phyloP scores from a whole-genome alignment of 2,888 invertebrate species.

The Tetropium fuscum region DNA sequence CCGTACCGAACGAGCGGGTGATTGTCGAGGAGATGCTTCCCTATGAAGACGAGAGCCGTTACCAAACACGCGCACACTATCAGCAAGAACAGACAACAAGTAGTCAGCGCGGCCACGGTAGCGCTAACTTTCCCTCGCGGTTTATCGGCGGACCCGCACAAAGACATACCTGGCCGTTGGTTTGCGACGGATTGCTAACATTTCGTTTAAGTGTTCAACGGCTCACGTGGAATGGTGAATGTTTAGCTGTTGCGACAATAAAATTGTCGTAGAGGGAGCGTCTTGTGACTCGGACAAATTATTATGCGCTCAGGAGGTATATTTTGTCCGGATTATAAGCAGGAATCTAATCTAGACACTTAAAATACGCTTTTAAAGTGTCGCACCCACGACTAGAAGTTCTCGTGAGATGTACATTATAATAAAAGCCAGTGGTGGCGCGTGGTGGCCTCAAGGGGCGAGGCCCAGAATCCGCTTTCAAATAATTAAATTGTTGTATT shows the following conservation, averaged over 20 bases:
- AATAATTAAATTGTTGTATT: too few species aligned
- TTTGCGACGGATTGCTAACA: conserved; percentile 34
- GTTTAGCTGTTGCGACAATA: conserved; percentile 27
- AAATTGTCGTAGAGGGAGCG: too few species aligned
- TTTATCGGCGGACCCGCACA: conserved; percentile 27
- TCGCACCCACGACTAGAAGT: too few species aligned
- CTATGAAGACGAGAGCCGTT: conserved; percentile 60
- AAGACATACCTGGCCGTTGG: conserved; percentile 31
- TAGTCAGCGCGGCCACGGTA: conserved; percentile 52
- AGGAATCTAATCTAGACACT: too few species aligned
- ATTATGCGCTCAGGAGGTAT: too few species aligned
- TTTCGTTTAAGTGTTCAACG: conserved; percentile 40
- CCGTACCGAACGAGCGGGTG: conserved; percentile 20
- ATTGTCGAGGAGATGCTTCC: conserved; percentile 54
- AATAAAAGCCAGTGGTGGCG: too few species aligned
- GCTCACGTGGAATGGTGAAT: conserved; percentile 35
- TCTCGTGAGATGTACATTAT: too few species aligned
- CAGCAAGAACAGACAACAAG: conserved; percentile 60
- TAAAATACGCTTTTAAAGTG: too few species aligned
- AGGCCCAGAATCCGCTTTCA: too few species aligned
- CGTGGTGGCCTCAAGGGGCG: too few species aligned
- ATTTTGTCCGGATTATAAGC: too few species aligned
- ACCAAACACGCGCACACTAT: conserved; percentile 59
- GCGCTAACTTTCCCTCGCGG: conserved; percentile 38
- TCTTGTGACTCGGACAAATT: too few species aligned